Evolutionary conservation across 1,140 invertebrate species (phyloP).

Genomic region (Grapholita molesta): DNA sequence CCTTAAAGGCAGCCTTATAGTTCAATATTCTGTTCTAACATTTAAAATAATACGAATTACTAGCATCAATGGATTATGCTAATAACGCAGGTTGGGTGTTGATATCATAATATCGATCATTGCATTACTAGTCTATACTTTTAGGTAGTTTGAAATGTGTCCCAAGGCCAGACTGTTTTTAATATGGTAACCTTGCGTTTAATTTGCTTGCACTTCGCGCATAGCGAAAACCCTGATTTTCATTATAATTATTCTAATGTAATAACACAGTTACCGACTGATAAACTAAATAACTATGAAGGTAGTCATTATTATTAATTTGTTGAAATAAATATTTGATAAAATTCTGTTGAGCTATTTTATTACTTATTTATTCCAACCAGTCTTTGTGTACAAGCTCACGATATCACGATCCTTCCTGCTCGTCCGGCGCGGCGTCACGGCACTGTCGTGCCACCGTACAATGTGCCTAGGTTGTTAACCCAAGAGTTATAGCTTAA

Average conservation of each 20-base stretch:
- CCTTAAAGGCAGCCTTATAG: neutral
- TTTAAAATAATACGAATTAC: neutral
- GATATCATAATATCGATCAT: too few species aligned
- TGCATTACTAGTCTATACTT: too few species aligned
- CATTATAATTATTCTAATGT: too few species aligned
- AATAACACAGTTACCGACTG: too few species aligned
- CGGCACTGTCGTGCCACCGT: neutral
- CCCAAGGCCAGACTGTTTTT: too few species aligned
- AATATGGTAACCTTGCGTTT: too few species aligned
- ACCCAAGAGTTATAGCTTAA: conserved; percentile 18
- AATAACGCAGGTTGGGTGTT: neutral
- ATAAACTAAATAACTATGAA: too few species aligned
- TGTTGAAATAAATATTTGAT: neutral
- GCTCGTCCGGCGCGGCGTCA: neutral
- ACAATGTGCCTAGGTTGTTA: conserved; percentile 25
- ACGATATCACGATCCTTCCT: conserved; percentile 32
- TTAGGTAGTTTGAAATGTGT: too few species aligned
- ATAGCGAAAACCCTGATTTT: too few species aligned
- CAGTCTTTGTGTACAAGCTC: conserved; percentile 23
- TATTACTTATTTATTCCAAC: conserved; percentile 14
- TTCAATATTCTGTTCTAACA: neutral
- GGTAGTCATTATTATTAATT: too few species aligned
- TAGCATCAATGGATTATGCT: neutral
- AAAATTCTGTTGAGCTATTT: neutral
- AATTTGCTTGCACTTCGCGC: too few species aligned